Conservation (phyloP, 1,140 invertebrate genomes). For the Ectropis grisescens region DNA sequence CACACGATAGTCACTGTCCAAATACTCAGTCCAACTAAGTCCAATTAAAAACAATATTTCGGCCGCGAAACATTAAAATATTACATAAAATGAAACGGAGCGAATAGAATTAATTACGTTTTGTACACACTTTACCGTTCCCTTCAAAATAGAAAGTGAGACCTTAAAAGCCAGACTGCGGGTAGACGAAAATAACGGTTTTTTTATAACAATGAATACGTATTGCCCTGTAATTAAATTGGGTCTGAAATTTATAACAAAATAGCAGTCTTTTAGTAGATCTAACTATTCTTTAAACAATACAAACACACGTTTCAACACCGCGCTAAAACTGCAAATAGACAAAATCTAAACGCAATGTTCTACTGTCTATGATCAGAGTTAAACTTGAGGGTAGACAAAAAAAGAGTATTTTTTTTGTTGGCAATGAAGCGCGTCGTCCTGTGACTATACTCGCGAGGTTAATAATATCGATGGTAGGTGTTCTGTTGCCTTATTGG, state of each 20-base stretch:
- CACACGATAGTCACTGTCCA: conserved; percentile 31
- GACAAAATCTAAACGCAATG: too few species aligned
- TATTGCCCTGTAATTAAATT: too few species aligned
- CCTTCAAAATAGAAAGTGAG: conserved; percentile 32
- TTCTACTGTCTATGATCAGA: too few species aligned
- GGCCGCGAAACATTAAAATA: conserved; percentile 28
- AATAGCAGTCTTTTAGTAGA: not conserved
- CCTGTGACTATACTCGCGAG: conserved; percentile 34
- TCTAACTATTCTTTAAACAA: too few species aligned
- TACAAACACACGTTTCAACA: too few species aligned
- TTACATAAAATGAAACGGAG: conserved; percentile 51
- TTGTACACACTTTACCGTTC: conserved; percentile 26
- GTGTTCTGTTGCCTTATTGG: conserved; percentile 23
- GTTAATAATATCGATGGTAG: conserved; percentile 45
- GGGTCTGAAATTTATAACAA: not conserved
- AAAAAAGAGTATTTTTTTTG: conserved; percentile 5
- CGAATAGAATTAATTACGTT: conserved; percentile 41
- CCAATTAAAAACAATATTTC: conserved; percentile 31
- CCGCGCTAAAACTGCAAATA: too few species aligned
- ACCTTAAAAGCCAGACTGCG: too few species aligned
- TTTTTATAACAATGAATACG: too few species aligned
- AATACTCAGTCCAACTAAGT: conserved; percentile 48
- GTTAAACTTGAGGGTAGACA: too few species aligned
- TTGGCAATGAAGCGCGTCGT: conserved; percentile 44
- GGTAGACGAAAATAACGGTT: too few species aligned